These are phyloP conservation scores for Furcula furcula DNA, from an alignment of 2,888 invertebrate species.

Conservation along the genomic window DNA sequence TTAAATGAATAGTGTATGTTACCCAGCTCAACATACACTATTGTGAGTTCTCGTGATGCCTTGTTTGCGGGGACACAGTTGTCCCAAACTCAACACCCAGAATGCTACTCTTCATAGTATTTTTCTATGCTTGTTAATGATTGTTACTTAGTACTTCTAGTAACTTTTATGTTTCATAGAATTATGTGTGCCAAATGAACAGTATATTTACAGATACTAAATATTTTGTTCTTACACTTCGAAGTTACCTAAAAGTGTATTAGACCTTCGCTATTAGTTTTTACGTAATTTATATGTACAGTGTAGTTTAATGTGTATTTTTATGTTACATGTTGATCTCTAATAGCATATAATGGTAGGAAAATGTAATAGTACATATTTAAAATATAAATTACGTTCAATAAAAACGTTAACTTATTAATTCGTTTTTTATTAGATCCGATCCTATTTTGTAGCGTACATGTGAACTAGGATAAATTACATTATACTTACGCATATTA, in stretches of 20 bases:
- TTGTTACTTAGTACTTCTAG: constrained; percentile 36
- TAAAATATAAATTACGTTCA: constrained; percentile 74
- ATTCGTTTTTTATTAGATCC: constrained; percentile 42
- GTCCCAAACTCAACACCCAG: constrained; percentile 8
- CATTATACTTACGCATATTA: no score
- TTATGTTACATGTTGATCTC: constrained; percentile 55
- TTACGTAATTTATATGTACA: constrained; percentile 47
- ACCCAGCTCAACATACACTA: constrained; percentile 51
- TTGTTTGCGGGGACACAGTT: constrained; percentile 33
- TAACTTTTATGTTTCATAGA: constrained; percentile 17
- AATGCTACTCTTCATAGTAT: constrained; percentile 31
- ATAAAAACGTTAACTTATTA: constrained; percentile 74
- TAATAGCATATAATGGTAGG: constrained; percentile 56
- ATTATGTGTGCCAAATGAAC: constrained; percentile 26
- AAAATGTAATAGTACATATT: constrained; percentile 61
- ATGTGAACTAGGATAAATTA: no score
- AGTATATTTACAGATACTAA: constrained; percentile 13
- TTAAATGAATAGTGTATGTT: no score
- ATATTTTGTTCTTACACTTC: constrained; percentile 22
- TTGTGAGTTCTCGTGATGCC: constrained; percentile 28
- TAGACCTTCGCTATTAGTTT: constrained; percentile 37
- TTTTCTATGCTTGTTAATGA: constrained; percentile 54
- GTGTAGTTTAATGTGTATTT: constrained; percentile 47
- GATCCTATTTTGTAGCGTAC: no score
- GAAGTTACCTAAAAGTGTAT: constrained; percentile 26